phyloP scores from a whole-genome alignment of 2,113 vertebrate genomes.

The Heteronetta atricapilla region DNA sequence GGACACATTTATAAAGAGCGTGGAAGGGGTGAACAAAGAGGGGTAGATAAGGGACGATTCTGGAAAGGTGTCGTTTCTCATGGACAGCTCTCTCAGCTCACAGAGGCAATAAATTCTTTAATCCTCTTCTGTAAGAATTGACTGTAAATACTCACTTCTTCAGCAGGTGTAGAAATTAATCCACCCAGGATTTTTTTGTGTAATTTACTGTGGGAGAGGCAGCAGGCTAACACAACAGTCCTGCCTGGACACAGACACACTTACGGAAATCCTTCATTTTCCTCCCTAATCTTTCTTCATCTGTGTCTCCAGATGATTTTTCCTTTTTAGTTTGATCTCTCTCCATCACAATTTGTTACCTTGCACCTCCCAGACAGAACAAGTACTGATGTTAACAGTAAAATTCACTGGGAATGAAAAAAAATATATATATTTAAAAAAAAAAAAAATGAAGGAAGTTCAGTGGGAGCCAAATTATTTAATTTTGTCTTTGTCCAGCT shows the following conservation, averaged over 20 bases:
- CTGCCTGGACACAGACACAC: background rate
- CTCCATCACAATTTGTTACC: background rate
- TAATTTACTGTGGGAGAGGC: background rate
- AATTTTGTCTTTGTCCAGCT: background rate
- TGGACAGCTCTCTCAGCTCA: background rate
- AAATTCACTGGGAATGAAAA: background rate
- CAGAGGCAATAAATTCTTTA: background rate
- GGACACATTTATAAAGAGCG: rapidly evolving
- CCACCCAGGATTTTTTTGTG: background rate
- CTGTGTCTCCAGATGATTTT: background rate
- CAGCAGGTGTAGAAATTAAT: constrained; percentile 6
- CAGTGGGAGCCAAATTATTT: background rate
- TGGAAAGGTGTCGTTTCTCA: background rate
- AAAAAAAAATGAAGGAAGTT: background rate
- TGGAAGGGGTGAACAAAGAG: background rate
- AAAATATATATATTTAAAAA: background rate
- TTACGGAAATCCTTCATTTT: background rate
- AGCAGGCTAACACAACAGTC: background rate
- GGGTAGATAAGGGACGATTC: rapidly evolving
- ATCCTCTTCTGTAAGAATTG: constrained; percentile 6
- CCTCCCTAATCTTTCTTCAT: background rate
- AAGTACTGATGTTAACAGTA: background rate
- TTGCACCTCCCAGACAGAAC: background rate
- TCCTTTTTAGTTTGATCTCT: background rate
- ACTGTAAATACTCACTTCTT: background rate